Evolutionary conservation across 2,888 invertebrate species (phyloP), one percentile per base, ranked within the genome.

Genomic region (Lepidocyrtinus sp.): DNA sequence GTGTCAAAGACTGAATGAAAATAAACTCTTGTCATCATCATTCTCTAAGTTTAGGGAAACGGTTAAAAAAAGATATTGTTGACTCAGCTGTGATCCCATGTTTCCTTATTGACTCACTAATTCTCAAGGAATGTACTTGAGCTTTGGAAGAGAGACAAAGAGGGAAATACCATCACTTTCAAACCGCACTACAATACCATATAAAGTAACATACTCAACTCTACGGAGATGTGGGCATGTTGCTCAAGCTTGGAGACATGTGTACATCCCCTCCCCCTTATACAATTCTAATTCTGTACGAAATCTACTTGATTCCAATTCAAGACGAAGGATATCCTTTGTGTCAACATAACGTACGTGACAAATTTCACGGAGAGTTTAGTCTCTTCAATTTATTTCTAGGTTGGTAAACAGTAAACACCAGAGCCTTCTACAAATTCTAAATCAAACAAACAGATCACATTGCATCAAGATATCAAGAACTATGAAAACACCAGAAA

Each of bases 11-110:
- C n/a, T 12, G 50, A 12, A 12, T 17, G 15, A 50, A 50, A 36
- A 36, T 50, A 50, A 50, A 50, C n/a, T 50, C 50, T 2, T 50
- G 50, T 50, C 50, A 50, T 50, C 50, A 50, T 50, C 50, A 50
- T 50, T 17, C 5, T 12, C 12, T n/a, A n/a, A n/a, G n/a, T n/a
- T n/a, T n/a, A n/a, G n/a, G n/a, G n/a, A n/a, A n/a, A n/a, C n/a
- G n/a, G n/a, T 50, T 50, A 50, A 50, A 50, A 50, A 50, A 50
- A n/a, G n/a, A n/a, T n/a, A n/a, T n/a, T 50, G 50, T 50, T 50
- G 50, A 50, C 50, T n/a, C 50, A 50, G 50, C 50, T 50, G 50
- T 50, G 50, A 50, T 50, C 50, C 50, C 50, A 50, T 50, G 50
- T 50, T 50, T 50, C 50, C 50, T 12, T 50, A 50, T 50, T 50